Evolutionary conservation across 1,140 invertebrate genomes (phyloP).

Genomic region (Grapholita molesta): DNA sequence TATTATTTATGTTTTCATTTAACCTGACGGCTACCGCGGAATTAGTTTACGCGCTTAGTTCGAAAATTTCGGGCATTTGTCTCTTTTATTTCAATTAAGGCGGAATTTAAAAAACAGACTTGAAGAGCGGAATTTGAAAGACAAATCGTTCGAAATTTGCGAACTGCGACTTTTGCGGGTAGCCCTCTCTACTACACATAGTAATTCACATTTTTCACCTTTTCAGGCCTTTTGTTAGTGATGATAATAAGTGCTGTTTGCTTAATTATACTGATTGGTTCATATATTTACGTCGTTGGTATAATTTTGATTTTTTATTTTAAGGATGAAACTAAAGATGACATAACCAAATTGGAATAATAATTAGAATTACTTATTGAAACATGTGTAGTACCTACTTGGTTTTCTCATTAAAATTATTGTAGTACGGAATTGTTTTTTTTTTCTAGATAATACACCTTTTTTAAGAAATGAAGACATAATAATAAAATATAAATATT

Average conservation of each 20-base stretch:
- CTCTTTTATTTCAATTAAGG: too few species aligned
- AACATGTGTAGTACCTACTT: not conserved
- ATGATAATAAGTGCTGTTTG: not conserved
- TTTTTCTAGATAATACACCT: too few species aligned
- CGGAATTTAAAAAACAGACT: too few species aligned
- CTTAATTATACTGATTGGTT: not conserved
- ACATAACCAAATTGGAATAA: not conserved
- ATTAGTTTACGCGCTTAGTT: too few species aligned
- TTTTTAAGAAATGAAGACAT: too few species aligned
- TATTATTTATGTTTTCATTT: not conserved
- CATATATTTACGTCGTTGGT: not conserved
- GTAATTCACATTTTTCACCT: slow-evolving; percentile 18
- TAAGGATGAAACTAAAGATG: not conserved
- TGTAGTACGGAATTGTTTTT: too few species aligned
- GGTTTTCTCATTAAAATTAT: not conserved
- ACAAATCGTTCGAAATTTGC: too few species aligned
- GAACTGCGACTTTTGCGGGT: too few species aligned
- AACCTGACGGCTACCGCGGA: too few species aligned
- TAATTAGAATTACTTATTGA: not conserved
- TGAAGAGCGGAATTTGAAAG: too few species aligned
- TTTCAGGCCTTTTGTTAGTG: slow-evolving; percentile 27
- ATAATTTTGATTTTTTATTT: not conserved
- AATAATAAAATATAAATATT: too few species aligned
- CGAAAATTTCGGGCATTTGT: too few species aligned
- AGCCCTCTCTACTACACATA: not conserved